A percentile compares a stretch with the other conserved stretches of the same genome.
Evolutionary conservation across 2,888 invertebrate species (phyloP).

Genomic region (Polietes domitor): DNA sequence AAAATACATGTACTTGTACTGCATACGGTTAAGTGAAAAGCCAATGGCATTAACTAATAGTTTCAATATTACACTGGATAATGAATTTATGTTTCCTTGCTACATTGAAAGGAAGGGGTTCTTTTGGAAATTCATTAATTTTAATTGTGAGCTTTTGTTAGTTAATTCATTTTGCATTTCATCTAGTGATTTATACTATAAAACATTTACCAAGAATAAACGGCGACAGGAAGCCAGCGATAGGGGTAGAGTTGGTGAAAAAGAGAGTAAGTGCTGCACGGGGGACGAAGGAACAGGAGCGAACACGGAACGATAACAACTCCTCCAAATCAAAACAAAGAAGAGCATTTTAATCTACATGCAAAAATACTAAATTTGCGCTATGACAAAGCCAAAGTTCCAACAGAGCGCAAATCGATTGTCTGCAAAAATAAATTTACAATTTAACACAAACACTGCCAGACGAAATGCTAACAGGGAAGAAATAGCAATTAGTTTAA

Average conservation of each 20-base stretch:
- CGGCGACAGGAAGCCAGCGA: neutral
- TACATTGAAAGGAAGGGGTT: no score
- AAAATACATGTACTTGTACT: neutral
- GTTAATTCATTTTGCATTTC: no score
- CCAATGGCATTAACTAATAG: neutral
- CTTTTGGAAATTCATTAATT: no score
- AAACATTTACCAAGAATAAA: neutral
- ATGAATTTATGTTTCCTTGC: no score
- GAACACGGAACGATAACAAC: neutral
- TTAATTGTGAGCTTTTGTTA: no score
- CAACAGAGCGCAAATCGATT: conserved; percentile 48
- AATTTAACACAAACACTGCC: no score
- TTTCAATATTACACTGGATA: neutral
- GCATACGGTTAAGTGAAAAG: neutral
- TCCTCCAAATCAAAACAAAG: conserved; percentile 33
- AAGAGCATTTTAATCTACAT: conserved; percentile 45
- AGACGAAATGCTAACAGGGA: no score
- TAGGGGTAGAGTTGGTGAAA: conserved; percentile 4
- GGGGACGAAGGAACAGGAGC: neutral
- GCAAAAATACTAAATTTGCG: conserved; percentile 28
- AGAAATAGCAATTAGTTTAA: no score
- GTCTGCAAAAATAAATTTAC: conserved; percentile 50
- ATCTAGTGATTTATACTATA: neutral
- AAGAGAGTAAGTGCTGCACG: neutral
- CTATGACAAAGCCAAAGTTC: conserved; percentile 26